These are phyloP conservation scores for Clarias laeviceps DNA, from an alignment of 2,797 vertebrate genomes.

Conservation along the genomic window DNA sequence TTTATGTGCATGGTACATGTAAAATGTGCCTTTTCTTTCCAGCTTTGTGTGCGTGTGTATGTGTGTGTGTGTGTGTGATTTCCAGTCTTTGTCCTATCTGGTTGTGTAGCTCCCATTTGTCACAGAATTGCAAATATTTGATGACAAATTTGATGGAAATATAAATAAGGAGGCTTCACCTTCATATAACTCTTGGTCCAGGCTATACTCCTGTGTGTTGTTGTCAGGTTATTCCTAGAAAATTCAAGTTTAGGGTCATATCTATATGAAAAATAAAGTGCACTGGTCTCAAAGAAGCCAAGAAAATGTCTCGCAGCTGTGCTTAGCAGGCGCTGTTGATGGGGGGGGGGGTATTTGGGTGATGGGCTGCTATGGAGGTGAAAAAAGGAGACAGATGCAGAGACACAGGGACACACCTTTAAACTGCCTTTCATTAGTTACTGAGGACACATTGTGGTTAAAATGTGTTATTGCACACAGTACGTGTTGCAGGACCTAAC, in stretches of 20 bases:
- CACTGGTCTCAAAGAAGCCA: conserved; percentile 19
- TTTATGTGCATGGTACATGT: conserved; percentile 36
- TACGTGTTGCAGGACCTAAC: conserved; percentile 39
- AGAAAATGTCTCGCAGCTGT: conserved; percentile 20
- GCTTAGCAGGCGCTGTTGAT: background rate
- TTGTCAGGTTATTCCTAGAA: conserved; percentile 15
- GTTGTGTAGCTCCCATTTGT: conserved; percentile 36
- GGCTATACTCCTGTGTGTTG: background rate
- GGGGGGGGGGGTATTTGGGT: conserved; percentile 46
- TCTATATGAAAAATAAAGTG: conserved; percentile 31
- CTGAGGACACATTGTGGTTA: conserved; percentile 68
- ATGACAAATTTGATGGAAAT: conserved; percentile 24
- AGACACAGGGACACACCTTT: conserved; percentile 36
- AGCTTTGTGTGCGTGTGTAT: conserved; percentile 4
- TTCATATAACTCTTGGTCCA: background rate
- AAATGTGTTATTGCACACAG: conserved; percentile 62
- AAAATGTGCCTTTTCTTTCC: conserved; percentile 27
- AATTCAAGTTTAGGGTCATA: conserved; percentile 40
- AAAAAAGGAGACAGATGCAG: conserved; percentile 43
- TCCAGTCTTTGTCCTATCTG: background rate
- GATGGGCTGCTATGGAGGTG: conserved; percentile 54
- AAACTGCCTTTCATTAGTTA: conserved; percentile 52
- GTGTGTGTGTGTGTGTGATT: conserved; percentile 9
- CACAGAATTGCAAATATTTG: conserved; percentile 35
- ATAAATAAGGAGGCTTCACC: conserved; percentile 21